phyloP scores from a whole-genome alignment of 2,113 vertebrate species.

The Hiodon tergisus region DNA sequence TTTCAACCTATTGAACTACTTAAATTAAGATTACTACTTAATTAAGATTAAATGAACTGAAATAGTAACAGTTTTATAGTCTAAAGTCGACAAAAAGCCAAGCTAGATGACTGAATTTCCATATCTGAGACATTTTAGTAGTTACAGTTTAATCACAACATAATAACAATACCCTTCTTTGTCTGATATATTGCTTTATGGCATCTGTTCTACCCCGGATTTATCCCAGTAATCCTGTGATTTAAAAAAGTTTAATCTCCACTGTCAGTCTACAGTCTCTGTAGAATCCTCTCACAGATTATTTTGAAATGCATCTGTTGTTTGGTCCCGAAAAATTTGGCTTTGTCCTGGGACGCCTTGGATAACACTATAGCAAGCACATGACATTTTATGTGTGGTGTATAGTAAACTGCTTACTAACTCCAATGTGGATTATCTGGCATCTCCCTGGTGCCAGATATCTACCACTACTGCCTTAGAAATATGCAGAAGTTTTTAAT shows the following conservation, averaged over 20 bases:
- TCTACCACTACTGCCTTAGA: no score
- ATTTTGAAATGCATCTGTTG: slow-evolving; percentile 1
- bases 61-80: background rate
- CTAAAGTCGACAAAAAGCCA: background rate
- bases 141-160: slow-evolving; percentile 6
- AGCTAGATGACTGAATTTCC: slow-evolving; percentile 2
- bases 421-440: no score
- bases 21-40: background rate
- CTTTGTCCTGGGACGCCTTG: background rate
- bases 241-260: slow-evolving; percentile 10
- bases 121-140: slow-evolving; percentile 7
- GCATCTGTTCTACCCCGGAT: background rate
- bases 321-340: background rate
- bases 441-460: no score
- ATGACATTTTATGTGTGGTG: background rate
- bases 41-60: background rate
- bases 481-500: no score
- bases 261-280: background rate
- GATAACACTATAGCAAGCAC: background rate
- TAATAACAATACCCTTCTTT: slow-evolving; percentile 6
- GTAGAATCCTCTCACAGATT: background rate
- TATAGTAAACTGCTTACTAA: background rate
- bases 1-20: no score
- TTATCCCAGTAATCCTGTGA: slow-evolving; percentile 14
- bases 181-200: slow-evolving; percentile 1